Conservation (phyloP, 2,888 invertebrate genomes). For the Macrophya alboannulata region DNA sequence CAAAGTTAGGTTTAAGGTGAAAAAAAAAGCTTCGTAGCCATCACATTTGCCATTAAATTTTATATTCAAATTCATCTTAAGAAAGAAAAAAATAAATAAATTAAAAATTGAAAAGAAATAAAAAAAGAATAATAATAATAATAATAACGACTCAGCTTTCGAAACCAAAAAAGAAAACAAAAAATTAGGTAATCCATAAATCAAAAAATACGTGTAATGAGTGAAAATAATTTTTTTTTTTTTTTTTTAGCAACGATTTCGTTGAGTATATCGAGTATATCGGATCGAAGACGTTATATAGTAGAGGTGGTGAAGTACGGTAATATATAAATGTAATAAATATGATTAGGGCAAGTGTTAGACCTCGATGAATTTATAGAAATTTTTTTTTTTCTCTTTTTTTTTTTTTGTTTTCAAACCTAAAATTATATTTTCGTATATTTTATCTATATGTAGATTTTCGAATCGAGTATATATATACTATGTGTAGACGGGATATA, state of each 20-base stretch:
- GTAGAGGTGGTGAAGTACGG: too few relatives aligned
- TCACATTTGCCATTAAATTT: conserved; percentile 6
- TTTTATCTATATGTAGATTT: not conserved
- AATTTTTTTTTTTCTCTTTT: not conserved
- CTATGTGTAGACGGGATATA: not conserved
- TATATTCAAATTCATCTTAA: not conserved
- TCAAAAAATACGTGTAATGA: not conserved
- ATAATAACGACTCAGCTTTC: not conserved
- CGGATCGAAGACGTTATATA: not conserved
- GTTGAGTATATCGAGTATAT: not conserved
- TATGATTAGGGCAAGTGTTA: too few relatives aligned
- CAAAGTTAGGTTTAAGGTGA: conserved; percentile 39
- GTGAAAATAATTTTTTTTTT: not conserved
- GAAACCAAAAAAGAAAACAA: not conserved
- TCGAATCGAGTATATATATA: not conserved
- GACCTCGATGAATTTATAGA: not conserved
- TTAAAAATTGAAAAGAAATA: not conserved
- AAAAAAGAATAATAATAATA: not conserved
- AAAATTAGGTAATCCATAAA: not conserved
- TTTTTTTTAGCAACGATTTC: not conserved
- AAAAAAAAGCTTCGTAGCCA: conserved; percentile 19
- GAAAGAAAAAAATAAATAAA: not conserved
- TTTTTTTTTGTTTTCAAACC: not conserved
- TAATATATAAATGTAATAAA: too few relatives aligned
- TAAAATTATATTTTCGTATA: conserved; percentile 32